Evolutionary conservation across 2,797 vertebrate genomes (phyloP).

Genomic region (Mionectes olivaceus): DNA sequence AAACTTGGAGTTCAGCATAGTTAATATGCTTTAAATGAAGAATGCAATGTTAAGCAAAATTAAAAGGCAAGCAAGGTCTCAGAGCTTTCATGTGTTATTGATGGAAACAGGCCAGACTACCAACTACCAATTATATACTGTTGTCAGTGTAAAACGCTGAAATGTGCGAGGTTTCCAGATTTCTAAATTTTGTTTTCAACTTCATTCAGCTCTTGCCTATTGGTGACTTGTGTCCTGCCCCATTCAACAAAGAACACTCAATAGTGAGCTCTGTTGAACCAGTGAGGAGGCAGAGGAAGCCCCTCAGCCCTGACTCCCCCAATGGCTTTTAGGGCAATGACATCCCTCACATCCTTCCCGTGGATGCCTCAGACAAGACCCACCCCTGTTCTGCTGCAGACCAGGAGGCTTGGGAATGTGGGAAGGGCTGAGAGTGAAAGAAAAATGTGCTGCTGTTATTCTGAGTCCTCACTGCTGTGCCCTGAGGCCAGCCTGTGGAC

Average conservation of each 20-base stretch:
- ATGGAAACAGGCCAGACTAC: constrained; percentile 31
- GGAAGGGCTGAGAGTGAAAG: rapidly evolving
- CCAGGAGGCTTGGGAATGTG: neutral
- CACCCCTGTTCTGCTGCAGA: neutral
- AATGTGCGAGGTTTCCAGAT: neutral
- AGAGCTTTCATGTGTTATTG: constrained; percentile 25
- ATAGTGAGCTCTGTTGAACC: neutral
- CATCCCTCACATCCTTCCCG: rapidly evolving
- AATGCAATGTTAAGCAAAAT: constrained; percentile 42
- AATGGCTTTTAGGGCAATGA: neutral
- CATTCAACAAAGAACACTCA: neutral
- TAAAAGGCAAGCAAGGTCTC: constrained; percentile 55
- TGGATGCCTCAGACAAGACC: neutral
- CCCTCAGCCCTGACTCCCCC: neutral
- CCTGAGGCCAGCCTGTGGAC: neutral
- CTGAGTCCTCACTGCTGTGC: neutral
- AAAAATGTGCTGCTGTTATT: neutral
- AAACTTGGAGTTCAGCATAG: constrained; percentile 56
- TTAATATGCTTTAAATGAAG: constrained; percentile 60
- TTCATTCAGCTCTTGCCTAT: neutral
- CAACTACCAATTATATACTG: neutral
- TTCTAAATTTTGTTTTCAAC: neutral
- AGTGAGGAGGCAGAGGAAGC: neutral
- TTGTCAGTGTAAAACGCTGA: neutral
- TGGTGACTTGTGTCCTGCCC: neutral